phyloP scores from a whole-genome alignment of 2,888 invertebrate species.

The Xestobium rufovillosum region DNA sequence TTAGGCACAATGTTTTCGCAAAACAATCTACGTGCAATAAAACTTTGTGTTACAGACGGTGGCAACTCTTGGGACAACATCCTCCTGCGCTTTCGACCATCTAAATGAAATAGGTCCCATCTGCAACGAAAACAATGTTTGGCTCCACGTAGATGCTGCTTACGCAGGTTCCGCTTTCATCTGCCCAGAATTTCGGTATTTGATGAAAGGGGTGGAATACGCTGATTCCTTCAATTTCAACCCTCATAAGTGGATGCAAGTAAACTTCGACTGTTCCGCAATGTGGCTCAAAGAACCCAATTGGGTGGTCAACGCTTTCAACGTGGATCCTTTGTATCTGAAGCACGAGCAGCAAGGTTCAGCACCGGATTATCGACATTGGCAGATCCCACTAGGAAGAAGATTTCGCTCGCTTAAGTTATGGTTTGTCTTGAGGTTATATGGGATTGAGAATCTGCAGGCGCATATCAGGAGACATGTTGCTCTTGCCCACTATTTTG shows the following conservation, averaged over 20 bases:
- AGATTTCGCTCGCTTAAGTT: slow-evolving; percentile 88
- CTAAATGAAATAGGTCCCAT: slow-evolving; percentile 86
- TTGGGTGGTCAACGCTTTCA: slow-evolving; percentile 90
- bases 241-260: slow-evolving; percentile 98
- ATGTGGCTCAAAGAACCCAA: slow-evolving; percentile 92
- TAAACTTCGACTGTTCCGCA: slow-evolving; percentile 98
- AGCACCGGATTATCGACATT: slow-evolving; percentile 91
- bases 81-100: slow-evolving; percentile 90
- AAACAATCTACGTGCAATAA: too few species aligned
- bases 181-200: slow-evolving; percentile 89
- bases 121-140: slow-evolving; percentile 64
- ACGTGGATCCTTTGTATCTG: slow-evolving; percentile 93
- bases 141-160: slow-evolving; percentile 96
- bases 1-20: too few species aligned
- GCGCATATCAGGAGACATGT: slow-evolving; percentile 80
- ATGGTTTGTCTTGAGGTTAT: slow-evolving; percentile 90
- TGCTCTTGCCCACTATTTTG: slow-evolving; percentile 80
- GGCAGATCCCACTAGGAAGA: slow-evolving; percentile 93
- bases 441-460: slow-evolving; percentile 83
- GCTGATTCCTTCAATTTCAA: slow-evolving; percentile 98
- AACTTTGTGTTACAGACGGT: slow-evolving; percentile 68
- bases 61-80: slow-evolving; percentile 90
- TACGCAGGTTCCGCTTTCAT: slow-evolving; percentile 96
- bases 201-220: slow-evolving; percentile 80
- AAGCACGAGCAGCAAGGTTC: slow-evolving; percentile 89